Percentiles rank a stretch among this genome's conserved stretches.
Evolutionary conservation across 1,140 invertebrate genomes (phyloP).

Genomic region (Psix sp.): DNA sequence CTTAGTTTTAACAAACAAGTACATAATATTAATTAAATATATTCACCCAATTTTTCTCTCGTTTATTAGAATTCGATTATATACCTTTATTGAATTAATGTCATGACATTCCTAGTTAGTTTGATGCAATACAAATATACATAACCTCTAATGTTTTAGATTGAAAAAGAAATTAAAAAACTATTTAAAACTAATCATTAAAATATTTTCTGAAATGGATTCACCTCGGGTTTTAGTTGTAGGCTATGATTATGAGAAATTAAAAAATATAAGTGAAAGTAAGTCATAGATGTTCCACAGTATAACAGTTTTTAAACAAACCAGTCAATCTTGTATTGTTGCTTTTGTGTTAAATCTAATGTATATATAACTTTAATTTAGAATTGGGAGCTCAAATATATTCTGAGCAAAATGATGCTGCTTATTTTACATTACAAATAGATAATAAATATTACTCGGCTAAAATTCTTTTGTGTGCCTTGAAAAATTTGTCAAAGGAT

Average conservation of each 20-base stretch:
- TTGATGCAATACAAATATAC: no score
- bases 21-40: no score
- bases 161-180: no score
- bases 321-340: slow-evolving; percentile 12
- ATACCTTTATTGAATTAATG: no score
- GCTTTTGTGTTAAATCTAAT: slow-evolving; percentile 27
- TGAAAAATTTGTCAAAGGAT: slow-evolving; percentile 74
- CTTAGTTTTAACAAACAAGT: no score
- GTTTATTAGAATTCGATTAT: no score
- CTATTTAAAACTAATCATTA: no score
- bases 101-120: no score
- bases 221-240: slow-evolving; percentile 67
- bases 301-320: slow-evolving; percentile 10
- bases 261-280: slow-evolving; percentile 70
- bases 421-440: slow-evolving; percentile 79
- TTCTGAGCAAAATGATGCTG: slow-evolving; percentile 70
- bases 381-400: slow-evolving; percentile 70
- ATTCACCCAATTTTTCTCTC: no score
- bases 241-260: slow-evolving; percentile 63
- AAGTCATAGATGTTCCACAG: slow-evolving; percentile 46
- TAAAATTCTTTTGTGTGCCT: slow-evolving; percentile 77
- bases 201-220: slow-evolving; percentile 61
- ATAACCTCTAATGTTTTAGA: no score
- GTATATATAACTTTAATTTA: no score
- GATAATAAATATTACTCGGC: slow-evolving; percentile 84